Percentiles rank a stretch among this genome's conserved stretches.
Conservation (phyloP, 2,888 invertebrate genomes). For the Endomychus coccineus region DNA sequence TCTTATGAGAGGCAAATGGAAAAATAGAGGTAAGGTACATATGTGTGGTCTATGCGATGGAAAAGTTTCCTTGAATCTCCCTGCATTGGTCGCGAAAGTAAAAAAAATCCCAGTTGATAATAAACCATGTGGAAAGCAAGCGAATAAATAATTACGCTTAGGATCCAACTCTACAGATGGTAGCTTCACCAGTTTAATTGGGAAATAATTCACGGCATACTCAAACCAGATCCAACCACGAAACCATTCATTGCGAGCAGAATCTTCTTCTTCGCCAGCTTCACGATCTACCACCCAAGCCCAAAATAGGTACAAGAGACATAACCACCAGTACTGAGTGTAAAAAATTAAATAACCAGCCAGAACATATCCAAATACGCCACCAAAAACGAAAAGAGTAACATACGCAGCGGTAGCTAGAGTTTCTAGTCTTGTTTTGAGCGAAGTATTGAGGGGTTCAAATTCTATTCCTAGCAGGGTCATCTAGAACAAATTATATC, state of each 20-base stretch:
- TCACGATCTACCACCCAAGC: slow-evolving; percentile 51
- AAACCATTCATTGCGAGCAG: slow-evolving; percentile 41
- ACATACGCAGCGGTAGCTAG: slow-evolving; percentile 66
- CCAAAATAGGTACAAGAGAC: slow-evolving; percentile 56
- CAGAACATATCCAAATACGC: slow-evolving; percentile 45
- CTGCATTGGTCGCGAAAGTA: slow-evolving; percentile 37
- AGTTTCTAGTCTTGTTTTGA: slow-evolving; percentile 74
- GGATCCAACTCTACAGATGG: background rate
- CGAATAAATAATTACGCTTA: slow-evolving; percentile 30
- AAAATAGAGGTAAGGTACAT: slow-evolving; percentile 55
- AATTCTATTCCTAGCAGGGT: too few relatives aligned
- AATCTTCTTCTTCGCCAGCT: slow-evolving; percentile 48
- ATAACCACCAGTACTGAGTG: slow-evolving; percentile 47
- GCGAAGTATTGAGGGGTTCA: too few relatives aligned
- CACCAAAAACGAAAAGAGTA: slow-evolving; percentile 53
- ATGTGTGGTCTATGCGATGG: slow-evolving; percentile 41
- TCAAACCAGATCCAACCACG: slow-evolving; percentile 47
- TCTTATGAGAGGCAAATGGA: slow-evolving; percentile 58
- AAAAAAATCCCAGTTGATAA: slow-evolving; percentile 67
- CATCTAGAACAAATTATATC: too few relatives aligned
- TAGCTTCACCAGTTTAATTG: background rate
- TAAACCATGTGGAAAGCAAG: slow-evolving; percentile 81
- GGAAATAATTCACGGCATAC: background rate
- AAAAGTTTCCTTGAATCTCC: slow-evolving; percentile 38
- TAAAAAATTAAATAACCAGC: slow-evolving; percentile 51